Conservation (phyloP, 2,888 invertebrate species). For the Yponomeuta malinellus region DNA sequence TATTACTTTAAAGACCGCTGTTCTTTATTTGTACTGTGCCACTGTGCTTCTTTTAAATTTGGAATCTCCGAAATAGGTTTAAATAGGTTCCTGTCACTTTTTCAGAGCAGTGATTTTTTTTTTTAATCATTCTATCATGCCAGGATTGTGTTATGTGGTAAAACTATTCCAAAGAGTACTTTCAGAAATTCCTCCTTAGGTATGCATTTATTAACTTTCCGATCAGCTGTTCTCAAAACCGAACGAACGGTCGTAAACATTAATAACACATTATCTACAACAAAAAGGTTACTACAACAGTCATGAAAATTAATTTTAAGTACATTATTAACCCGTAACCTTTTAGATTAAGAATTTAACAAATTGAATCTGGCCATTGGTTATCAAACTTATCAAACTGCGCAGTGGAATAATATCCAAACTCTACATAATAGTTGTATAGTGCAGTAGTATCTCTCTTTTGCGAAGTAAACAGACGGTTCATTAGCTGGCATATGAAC, state of each 20-base stretch:
- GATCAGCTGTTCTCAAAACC: background rate
- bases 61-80: too few relatives aligned
- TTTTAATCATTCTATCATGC: too few relatives aligned
- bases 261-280: background rate
- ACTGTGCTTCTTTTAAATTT: too few relatives aligned
- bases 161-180: background rate
- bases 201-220: background rate
- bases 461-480: constrained; percentile 61
- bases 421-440: background rate
- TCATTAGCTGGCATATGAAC: constrained; percentile 71
- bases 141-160: too few relatives aligned
- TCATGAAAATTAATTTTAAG: constrained; percentile 57
- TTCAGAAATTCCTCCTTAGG: background rate
- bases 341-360: constrained; percentile 54
- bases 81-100: too few relatives aligned
- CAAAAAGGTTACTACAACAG: constrained; percentile 16
- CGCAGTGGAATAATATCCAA: constrained; percentile 32
- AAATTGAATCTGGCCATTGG: constrained; percentile 51
- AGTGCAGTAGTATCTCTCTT: constrained; percentile 33
- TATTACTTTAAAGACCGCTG: too few relatives aligned
- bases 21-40: too few relatives aligned
- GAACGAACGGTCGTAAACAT: background rate
- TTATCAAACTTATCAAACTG: constrained; percentile 54
- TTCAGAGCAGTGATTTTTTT: too few relatives aligned
- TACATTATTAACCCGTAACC: constrained; percentile 55